Base-by-base conservation (phyloP, 2,888 invertebrate genomes). In the Drosophila prostipennis region DNA sequence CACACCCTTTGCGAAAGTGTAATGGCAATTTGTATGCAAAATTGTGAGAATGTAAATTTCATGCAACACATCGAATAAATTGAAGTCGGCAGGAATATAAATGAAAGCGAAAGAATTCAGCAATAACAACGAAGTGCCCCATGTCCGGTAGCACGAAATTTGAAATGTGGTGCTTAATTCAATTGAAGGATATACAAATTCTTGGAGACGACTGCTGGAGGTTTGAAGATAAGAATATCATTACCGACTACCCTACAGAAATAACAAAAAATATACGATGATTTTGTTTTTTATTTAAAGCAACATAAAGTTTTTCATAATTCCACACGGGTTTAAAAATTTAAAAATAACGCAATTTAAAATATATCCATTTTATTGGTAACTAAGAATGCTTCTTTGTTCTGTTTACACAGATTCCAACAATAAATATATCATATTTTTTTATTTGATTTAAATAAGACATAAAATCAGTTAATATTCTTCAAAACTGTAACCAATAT, bases 1-100 rank as follows among this genome's bases (percentile, higher is more conserved):
- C 32, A 14, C 51, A 7, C 56, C 46, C 43, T 5, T 39, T 32
- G 51, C 60, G 56, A 67, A 71, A 58, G 68, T 56, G 73, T 63
- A 78, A 67, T 77, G 55, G 69, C 86, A 80, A 87, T 85, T 85
- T 80, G 76, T 86, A 85, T 87, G 84, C 85, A 68, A 79, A 85
- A 76, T 76, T 74, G 70, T 16, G 60, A 76, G 65, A 65, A 87
- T 87, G 85, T 72, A 87, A 87, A 84, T 87, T 78, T 71, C 53
- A 61, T 56, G 72, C 74, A 71, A 78, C 74, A 75, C 77, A 61
- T 42, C 79, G 76, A 74, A 87, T 82, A 82, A 78, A 83, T 86
- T 80, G 56, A 57, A 78, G 78, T 59, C 71, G 57, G 60, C 40
- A 58, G 52, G 64, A 69, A 77, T 63, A 72, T 49, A 52, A 63